Evolutionary conservation across 2,888 invertebrate species (phyloP).

Genomic region (Aphodius granarius): DNA sequence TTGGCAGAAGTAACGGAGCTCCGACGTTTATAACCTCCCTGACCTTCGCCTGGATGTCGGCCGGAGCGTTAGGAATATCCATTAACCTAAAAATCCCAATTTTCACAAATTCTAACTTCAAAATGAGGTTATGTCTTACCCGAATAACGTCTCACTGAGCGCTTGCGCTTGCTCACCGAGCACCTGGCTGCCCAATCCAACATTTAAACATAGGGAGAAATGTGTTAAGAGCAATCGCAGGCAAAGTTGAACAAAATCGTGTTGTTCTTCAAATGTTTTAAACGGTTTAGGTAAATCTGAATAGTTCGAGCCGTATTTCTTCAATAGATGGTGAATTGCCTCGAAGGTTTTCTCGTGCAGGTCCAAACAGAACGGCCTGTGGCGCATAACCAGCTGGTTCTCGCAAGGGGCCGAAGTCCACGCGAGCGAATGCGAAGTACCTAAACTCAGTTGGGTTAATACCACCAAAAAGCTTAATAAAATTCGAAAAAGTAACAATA

Average conservation of each 20-base stretch:
- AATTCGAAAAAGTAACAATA: slow-evolving; percentile 6
- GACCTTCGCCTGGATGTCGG: slow-evolving; percentile 58
- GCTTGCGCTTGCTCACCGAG: slow-evolving; percentile 59
- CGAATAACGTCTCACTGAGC: slow-evolving; percentile 60
- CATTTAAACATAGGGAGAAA: slow-evolving; percentile 59
- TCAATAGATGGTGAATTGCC: slow-evolving; percentile 58
- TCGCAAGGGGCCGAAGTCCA: slow-evolving; percentile 60
- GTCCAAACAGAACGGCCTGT: slow-evolving; percentile 64
- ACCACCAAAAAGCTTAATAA: slow-evolving; percentile 2
- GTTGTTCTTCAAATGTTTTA: slow-evolving; percentile 55
- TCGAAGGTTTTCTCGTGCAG: slow-evolving; percentile 63
- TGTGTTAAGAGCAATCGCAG: slow-evolving; percentile 61
- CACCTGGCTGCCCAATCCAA: slow-evolving; percentile 54
- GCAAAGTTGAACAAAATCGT: slow-evolving; percentile 60
- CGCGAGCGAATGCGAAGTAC: slow-evolving; percentile 64
- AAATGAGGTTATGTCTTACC: slow-evolving; percentile 41
- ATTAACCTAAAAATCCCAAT: slow-evolving; percentile 43
- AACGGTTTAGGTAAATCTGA: slow-evolving; percentile 57
- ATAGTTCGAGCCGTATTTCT: slow-evolving; percentile 60
- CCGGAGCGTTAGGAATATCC: slow-evolving; percentile 53
- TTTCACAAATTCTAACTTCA: neutral
- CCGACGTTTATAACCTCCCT: slow-evolving; percentile 62
- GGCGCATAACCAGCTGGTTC: slow-evolving; percentile 58
- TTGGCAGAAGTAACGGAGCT: slow-evolving; percentile 61
- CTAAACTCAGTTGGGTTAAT: no score